Evolutionary conservation across 1,140 invertebrate species (phyloP).

Genomic region (Drosophila tropicalis): DNA sequence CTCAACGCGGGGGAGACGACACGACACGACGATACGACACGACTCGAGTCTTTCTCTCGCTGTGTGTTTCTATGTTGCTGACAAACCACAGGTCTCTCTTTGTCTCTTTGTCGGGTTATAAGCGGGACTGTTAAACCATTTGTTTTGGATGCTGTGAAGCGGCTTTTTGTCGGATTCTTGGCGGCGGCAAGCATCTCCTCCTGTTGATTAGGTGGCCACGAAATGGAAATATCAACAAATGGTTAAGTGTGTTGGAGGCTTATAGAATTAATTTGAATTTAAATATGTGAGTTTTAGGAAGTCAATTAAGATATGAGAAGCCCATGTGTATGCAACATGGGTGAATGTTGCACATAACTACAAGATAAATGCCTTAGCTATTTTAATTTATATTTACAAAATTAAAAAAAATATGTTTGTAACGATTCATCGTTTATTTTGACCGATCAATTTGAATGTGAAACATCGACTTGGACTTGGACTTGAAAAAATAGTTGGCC

Average conservation of each 20-base stretch:
- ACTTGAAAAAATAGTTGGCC: too few species aligned
- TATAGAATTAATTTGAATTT: constrained; percentile 49
- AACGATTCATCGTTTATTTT: too few species aligned
- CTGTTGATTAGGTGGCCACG: constrained; percentile 61
- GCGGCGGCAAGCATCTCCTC: constrained; percentile 35
- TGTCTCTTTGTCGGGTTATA: constrained; percentile 13
- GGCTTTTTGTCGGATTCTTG: constrained; percentile 13
- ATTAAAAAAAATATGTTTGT: neutral
- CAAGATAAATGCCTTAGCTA: too few species aligned
- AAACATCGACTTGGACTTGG: too few species aligned
- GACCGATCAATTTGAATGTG: too few species aligned
- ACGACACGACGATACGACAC: neutral
- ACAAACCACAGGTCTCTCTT: constrained; percentile 14
- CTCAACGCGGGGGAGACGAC: constrained; percentile 6
- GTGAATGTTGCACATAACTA: neutral
- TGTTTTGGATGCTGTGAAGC: constrained; percentile 51
- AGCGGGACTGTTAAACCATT: constrained; percentile 44
- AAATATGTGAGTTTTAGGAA: constrained; percentile 6
- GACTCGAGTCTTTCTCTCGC: constrained; percentile 24
- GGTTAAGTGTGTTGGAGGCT: constrained; percentile 20
- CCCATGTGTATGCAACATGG: neutral
- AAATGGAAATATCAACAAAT: constrained; percentile 61
- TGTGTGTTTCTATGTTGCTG: constrained; percentile 21
- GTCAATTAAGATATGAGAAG: constrained; percentile 6
- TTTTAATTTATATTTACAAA: neutral